These are phyloP conservation scores for Tricholauxania praeusta DNA, from an alignment of 2,888 invertebrate genomes.

Conservation along the genomic window DNA sequence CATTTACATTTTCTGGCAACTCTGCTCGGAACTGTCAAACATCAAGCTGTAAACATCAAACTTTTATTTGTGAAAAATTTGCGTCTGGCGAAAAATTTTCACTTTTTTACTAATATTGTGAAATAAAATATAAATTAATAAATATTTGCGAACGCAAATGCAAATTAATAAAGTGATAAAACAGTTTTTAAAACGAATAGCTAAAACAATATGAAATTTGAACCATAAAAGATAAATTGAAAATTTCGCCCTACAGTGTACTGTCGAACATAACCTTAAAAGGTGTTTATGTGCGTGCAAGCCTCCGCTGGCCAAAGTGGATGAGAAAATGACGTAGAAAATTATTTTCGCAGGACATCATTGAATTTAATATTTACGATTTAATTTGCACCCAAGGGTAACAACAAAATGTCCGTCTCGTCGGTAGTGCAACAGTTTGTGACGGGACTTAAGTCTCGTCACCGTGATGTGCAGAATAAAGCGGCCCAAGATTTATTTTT, in stretches of 20 bases:
- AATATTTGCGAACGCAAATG: not conserved
- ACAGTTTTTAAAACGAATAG: not conserved
- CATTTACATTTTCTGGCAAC: too few relatives aligned
- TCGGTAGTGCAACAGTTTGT: conserved; percentile 83
- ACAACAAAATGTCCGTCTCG: conserved; percentile 62
- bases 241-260: not conserved
- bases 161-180: too few relatives aligned
- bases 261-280: conserved; percentile 21
- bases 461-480: conserved; percentile 85
- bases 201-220: conserved; percentile 6
- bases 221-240: not conserved
- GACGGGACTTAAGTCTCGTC: conserved; percentile 87
- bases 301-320: conserved; percentile 14
- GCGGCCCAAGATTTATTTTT: conserved; percentile 90
- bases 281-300: not conserved
- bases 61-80: conserved; percentile 8
- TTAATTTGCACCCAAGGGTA: not conserved
- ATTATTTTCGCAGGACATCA: too few relatives aligned
- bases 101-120: not conserved
- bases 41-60: too few relatives aligned
- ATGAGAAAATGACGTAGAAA: too few relatives aligned
- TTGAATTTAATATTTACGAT: too few relatives aligned
- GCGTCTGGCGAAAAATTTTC: not conserved
- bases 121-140: not conserved
- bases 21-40: too few relatives aligned